phyloP scores from a whole-genome alignment of 2,888 invertebrate genomes.

The Syrphus vitripennis region DNA sequence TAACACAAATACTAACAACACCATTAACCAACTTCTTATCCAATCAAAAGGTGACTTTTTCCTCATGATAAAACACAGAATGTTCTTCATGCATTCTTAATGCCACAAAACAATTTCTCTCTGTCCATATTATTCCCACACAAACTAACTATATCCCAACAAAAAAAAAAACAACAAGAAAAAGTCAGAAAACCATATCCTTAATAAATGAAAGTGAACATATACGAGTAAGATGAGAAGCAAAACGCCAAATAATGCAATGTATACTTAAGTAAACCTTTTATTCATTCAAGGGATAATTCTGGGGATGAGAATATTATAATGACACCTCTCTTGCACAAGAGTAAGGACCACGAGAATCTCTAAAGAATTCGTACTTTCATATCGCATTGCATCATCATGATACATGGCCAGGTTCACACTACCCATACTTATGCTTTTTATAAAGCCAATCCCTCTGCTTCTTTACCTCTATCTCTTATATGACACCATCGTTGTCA shows the following conservation, averaged over 20 bases:
- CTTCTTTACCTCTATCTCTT: not conserved
- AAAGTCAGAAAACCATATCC: not conserved
- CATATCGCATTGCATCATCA: slow-evolving; percentile 70
- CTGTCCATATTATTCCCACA: not conserved
- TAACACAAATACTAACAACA: slow-evolving; percentile 41
- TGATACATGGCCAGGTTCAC: slow-evolving; percentile 56
- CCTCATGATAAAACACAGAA: slow-evolving; percentile 25
- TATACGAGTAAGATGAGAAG: slow-evolving; percentile 62
- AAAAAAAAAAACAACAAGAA: not conserved
- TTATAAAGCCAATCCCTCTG: not conserved
- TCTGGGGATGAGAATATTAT: slow-evolving; percentile 35
- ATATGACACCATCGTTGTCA: slow-evolving; percentile 63
- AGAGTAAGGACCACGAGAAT: slow-evolving; percentile 19
- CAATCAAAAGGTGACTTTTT: slow-evolving; percentile 57
- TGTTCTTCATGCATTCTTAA: slow-evolving; percentile 51
- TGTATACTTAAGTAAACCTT: slow-evolving; percentile 65
- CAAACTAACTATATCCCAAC: not conserved
- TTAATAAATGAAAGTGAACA: slow-evolving; percentile 62
- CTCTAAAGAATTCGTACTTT: slow-evolving; percentile 41
- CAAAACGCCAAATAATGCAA: slow-evolving; percentile 67
- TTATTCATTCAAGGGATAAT: slow-evolving; percentile 52
- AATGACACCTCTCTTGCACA: slow-evolving; percentile 58
- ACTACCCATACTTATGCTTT: not conserved
- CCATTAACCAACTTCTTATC: slow-evolving; percentile 62
- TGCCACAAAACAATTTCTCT: not conserved